Evolutionary conservation across 2,113 vertebrate genomes (phyloP), one percentile per base, ranked within the genome.

Genomic region (Sitta europaea): DNA sequence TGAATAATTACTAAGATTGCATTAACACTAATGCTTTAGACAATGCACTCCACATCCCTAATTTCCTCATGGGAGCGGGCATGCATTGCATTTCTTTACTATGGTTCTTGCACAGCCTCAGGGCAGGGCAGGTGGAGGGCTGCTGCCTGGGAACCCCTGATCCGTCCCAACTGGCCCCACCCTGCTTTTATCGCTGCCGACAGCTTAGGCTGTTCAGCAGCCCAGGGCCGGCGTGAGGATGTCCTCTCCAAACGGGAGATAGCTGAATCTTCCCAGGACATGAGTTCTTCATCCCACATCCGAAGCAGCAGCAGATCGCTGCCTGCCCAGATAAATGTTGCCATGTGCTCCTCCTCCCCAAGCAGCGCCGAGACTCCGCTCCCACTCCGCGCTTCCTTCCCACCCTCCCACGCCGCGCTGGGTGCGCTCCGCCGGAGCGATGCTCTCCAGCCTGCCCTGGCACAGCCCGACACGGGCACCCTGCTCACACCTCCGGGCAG

Each of bases 351-450:
- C 66, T 59, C 71, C 79, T 66, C 38, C 65, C 47, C 25, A 2
- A 3, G 47, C 73, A 35, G 29, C 2, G 18, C 80, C 1, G 18
- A 51, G 58, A 53, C 5, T 20, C 22, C 1, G 2, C 62, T 58
- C 42, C 57, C 61, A 24, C 3, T 9, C 48, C 11, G 10, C 6
- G 57, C 74, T 65, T 67, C 58, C 54, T 51, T 12, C 75, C 55
- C 53, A 5, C 6, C 5, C 12, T 5, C n/a, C 71, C 71, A 7
- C 6, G 0, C 2, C 15, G 4, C 14, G 18, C 42, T 23, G 47
- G 1, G 36, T 3, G 43, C 19, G n/a, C 38, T 6, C 78, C 15
- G 45, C 54, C 8, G 48, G 15, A 35, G 28, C 14, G 33, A 14
- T 12, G 48, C 43, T 55, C 12, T 29, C 47, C 11, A 1, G 48